Base-by-base conservation (phyloP, 2,888 invertebrate species). In the Papilio gigon region DNA sequence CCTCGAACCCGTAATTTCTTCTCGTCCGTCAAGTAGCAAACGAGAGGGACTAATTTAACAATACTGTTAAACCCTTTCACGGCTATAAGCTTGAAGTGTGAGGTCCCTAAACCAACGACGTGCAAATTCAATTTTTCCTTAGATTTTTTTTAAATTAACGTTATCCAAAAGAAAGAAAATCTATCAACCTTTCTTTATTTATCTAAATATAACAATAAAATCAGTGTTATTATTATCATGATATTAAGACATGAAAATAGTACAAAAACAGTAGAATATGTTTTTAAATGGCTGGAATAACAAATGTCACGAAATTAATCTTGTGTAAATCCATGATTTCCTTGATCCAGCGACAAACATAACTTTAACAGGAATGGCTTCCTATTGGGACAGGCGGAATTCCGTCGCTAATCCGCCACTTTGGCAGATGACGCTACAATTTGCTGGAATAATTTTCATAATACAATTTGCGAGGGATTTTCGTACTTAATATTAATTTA, bases 381-480 rank as follows among this genome's bases (percentile, higher is more conserved):
- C 65, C 65, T 56, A 64, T 64, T 56, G 56, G 20, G 40, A 65
- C 65, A 17, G 20, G 40, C 56, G 65, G 65, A 65, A 56, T 65
- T 65, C 65, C 65, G 65, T 9, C 30, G n/a, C 56, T 40, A 56
- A 65, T 56, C 53, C 56, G 65, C 40, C 12, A 65, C 25, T 56
- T 56, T 40, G 56, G 40, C 42, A 65, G 27, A 65, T 65, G 56
- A 27, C 20, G 50, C 25, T 33, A 50, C 20, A 50, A 37, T 33
- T 22, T 47, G 35, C 22, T 50, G 4, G 33, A 33, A 62, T 62
- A 62, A 50, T 63, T 50, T 63, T 47, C 40, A 11, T 30, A 17
- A 44, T 17, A 44, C 30, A 47, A 20, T n/a, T 62, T 30, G 12
- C 17, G 27, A n/a, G 60, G 3, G 60, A 5, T 22, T 50, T 14